phyloP scores from a whole-genome alignment of 2,113 vertebrate species.

The Alethe castanea region DNA sequence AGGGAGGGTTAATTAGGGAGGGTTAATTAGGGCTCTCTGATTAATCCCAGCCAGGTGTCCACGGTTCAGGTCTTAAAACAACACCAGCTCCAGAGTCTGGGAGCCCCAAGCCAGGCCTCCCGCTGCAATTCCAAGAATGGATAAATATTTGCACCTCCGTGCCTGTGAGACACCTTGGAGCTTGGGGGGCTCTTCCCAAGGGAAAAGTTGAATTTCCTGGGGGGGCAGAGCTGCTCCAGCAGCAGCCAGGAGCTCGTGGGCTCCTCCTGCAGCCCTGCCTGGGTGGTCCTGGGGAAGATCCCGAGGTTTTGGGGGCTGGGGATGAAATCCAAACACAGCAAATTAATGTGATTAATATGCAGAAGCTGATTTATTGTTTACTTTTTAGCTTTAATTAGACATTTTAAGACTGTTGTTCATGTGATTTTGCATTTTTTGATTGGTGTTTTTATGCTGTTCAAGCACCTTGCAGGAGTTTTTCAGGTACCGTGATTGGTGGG shows the following conservation, averaged over 20 bases:
- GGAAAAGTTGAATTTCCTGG: not conserved
- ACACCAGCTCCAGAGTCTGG: not conserved
- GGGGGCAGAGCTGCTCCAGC: not conserved
- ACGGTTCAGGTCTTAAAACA: constrained; percentile 33
- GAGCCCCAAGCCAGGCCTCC: not conserved
- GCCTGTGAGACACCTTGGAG: constrained; percentile 19
- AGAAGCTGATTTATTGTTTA: too few species aligned
- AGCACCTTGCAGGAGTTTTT: too few species aligned
- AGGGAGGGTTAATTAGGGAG: constrained; percentile 34
- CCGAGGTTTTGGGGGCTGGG: not conserved
- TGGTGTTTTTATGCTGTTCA: too few species aligned
- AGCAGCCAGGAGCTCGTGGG: not conserved
- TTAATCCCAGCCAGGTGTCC: constrained; percentile 61
- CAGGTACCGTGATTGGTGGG: too few species aligned
- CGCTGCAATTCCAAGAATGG: constrained; percentile 59
- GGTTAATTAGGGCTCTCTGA: constrained; percentile 41
- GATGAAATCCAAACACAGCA: too few species aligned
- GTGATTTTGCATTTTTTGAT: too few species aligned
- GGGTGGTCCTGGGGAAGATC: constrained; percentile 21
- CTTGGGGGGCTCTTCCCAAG: not conserved
- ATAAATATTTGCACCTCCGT: constrained; percentile 66
- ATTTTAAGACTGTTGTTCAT: too few species aligned
- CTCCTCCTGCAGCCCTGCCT: not conserved
- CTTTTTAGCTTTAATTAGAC: too few species aligned
- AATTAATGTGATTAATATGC: too few species aligned